Conservation (phyloP, 2,797 vertebrate species). For the Oreonectes daqikongensis region DNA sequence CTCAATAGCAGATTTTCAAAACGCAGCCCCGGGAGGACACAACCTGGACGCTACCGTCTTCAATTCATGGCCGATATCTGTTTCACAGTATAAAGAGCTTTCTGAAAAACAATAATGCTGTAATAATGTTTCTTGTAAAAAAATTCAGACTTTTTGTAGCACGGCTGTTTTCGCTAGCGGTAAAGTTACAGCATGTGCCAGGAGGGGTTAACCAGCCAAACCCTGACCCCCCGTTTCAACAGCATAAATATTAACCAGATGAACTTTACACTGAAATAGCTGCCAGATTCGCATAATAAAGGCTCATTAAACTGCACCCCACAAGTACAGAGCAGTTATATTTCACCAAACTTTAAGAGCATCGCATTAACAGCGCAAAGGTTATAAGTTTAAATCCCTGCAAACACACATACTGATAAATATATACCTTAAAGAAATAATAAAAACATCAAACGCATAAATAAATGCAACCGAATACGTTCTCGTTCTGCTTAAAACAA, state of each 20-base stretch:
- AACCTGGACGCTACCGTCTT: background rate
- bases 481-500: background rate
- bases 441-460: too few relatives aligned
- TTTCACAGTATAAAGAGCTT: too few relatives aligned
- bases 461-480: background rate
- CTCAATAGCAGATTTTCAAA: background rate
- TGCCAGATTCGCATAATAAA: slow-evolving; percentile 51
- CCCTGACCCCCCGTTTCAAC: background rate
- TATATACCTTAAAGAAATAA: background rate
- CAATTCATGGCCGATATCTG: too few relatives aligned
- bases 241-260: slow-evolving; percentile 33
- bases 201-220: background rate
- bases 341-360: background rate
- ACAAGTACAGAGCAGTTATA: background rate
- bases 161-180: background rate
- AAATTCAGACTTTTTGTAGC: too few relatives aligned
- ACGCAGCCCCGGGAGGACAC: too few relatives aligned
- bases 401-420: background rate
- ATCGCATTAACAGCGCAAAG: background rate
- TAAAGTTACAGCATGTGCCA: background rate
- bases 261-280: slow-evolving; percentile 70
- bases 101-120: too few relatives aligned
- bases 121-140: too few relatives aligned
- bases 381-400: background rate
- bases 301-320: slow-evolving; percentile 26